phyloP scores from a whole-genome alignment of 1,140 invertebrate species.

The fruit fly (Drosophila melanogaster) region DNA sequence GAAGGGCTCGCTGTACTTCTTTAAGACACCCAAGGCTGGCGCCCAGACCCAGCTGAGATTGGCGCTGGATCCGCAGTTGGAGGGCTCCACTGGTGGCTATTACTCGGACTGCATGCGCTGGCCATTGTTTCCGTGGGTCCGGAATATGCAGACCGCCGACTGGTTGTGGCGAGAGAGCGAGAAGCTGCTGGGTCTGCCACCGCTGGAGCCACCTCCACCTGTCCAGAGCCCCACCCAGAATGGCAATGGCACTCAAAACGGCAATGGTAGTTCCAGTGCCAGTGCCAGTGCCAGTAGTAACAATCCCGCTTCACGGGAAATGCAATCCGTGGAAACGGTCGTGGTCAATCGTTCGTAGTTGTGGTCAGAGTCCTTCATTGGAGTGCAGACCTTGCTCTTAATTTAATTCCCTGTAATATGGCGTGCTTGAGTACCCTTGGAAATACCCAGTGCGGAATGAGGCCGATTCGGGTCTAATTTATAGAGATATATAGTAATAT shows the following conservation, averaged over 20 bases:
- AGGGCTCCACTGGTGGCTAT: constrained; percentile 87
- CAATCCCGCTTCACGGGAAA: constrained; percentile 14
- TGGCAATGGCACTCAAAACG: constrained; percentile 27
- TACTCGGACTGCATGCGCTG: constrained; percentile 86
- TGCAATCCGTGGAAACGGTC: constrained; percentile 53
- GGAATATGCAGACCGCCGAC: constrained; percentile 86
- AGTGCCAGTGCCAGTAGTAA: not conserved
- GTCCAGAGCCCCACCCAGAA: constrained; percentile 3
- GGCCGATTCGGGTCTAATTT: not conserved
- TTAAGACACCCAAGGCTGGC: constrained; percentile 88
- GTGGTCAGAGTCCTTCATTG: constrained; percentile 6
- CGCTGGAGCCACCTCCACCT: constrained; percentile 25
- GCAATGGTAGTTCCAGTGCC: not conserved
- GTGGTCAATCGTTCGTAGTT: constrained; percentile 56
- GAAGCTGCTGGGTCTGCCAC: constrained; percentile 67
- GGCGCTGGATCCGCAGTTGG: constrained; percentile 89
- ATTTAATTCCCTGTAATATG: constrained; percentile 15
- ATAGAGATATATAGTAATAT: not conserved
- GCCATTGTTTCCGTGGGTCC: constrained; percentile 70
- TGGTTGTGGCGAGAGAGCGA: constrained; percentile 89
- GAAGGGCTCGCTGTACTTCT: constrained; percentile 64
- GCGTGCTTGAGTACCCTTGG: constrained; percentile 20
- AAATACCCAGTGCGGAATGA: not conserved
- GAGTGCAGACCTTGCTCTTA: constrained; percentile 14
- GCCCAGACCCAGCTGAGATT: constrained; percentile 93